Percentiles rank a stretch among this genome's conserved stretches.
phyloP scores from a whole-genome alignment of 2,797 vertebrate species.

The Anisognathus igniventris region DNA sequence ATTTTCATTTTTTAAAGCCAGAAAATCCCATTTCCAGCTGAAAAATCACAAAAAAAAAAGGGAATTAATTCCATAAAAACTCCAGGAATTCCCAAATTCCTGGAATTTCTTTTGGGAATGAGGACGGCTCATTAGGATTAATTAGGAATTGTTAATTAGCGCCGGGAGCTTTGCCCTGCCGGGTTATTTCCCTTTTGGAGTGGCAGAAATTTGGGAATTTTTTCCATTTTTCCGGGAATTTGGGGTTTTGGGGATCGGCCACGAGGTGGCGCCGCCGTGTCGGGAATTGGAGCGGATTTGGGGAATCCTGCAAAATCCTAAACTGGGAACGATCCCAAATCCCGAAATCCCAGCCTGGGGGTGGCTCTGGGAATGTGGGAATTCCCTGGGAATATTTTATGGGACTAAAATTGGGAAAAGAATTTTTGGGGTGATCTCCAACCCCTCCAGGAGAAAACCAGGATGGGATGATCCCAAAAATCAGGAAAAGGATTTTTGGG shows the following conservation, averaged over 20 bases:
- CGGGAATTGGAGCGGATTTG: neutral
- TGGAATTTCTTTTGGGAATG: neutral
- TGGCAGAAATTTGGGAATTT: neutral
- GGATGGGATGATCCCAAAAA: neutral
- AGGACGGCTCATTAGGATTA: neutral
- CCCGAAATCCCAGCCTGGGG: neutral
- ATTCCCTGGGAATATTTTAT: too few relatives aligned
- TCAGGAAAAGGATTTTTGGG: neutral
- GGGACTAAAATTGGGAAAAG: neutral
- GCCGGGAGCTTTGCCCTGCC: neutral
- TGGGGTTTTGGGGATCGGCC: neutral
- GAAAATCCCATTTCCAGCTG: neutral
- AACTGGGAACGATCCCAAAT: neutral
- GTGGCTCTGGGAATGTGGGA: neutral
- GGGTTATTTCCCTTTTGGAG: neutral
- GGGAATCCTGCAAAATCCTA: neutral
- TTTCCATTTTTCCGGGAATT: neutral
- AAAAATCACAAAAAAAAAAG: neutral
- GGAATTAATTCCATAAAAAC: neutral
- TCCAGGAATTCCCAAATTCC: neutral
- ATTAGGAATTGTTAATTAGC: neutral
- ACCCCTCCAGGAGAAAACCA: too few relatives aligned
- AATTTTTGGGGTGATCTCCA: too few relatives aligned
- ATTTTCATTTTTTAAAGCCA: neutral
- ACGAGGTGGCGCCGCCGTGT: neutral